Percentiles rank a stretch among this genome's conserved stretches.
These are phyloP conservation scores for Drosophila burlai DNA, from an alignment of 1,140 invertebrate species.

Conservation along the genomic window DNA sequence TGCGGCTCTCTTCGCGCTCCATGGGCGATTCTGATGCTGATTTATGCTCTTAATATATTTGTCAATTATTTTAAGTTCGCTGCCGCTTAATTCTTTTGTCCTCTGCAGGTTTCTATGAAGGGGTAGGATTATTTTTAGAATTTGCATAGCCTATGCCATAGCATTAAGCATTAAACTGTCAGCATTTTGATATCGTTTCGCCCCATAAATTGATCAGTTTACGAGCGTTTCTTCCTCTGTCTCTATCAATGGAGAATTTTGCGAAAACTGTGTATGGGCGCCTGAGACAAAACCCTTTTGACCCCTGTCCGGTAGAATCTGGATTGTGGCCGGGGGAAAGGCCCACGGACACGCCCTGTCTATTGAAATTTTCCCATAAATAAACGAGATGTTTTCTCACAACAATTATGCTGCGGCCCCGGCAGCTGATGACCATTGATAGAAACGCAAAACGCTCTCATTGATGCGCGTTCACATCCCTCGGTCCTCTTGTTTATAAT, in stretches of 20 bases:
- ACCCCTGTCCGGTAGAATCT: conserved; percentile 54
- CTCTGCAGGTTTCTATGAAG: conserved; percentile 21
- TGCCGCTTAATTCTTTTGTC: conserved; percentile 69
- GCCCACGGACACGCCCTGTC: conserved; percentile 64
- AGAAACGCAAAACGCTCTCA: conserved; percentile 56
- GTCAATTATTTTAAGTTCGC: conserved; percentile 80
- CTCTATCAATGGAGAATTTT: conserved; percentile 32
- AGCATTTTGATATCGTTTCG: conserved; percentile 69
- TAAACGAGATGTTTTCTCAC: conserved; percentile 71
- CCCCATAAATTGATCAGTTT: conserved; percentile 67
- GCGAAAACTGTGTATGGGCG: conserved; percentile 46
- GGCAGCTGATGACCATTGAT: conserved; percentile 60
- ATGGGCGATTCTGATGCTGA: conserved; percentile 76
- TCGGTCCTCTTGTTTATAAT: conserved; percentile 57
- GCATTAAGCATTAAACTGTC: conserved; percentile 65
- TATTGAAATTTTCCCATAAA: conserved; percentile 69
- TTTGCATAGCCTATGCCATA: conserved; percentile 26
- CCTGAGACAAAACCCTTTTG: conserved; percentile 54
- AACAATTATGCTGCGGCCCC: conserved; percentile 70
- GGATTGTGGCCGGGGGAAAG: conserved; percentile 52
- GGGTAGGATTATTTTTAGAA: conserved; percentile 65
- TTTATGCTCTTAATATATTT: conserved; percentile 84
- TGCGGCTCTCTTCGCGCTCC: conserved; percentile 65
- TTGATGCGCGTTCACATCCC: conserved; percentile 51
- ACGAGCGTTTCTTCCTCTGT: conserved; percentile 47